phyloP scores from a whole-genome alignment of 2,113 vertebrate genomes.

The Sprattus sprattus region DNA sequence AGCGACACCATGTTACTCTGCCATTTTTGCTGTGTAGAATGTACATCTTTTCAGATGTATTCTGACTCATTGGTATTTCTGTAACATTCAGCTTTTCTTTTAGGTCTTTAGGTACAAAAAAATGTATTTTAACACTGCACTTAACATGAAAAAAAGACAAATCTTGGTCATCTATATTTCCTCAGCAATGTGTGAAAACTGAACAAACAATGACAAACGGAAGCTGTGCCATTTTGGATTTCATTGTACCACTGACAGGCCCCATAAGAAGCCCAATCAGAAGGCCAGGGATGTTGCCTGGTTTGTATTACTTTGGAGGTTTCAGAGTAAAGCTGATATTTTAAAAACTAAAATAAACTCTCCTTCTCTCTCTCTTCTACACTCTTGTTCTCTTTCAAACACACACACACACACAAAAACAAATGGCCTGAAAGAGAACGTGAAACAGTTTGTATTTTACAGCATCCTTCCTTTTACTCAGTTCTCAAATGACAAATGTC shows the following conservation, averaged over 20 bases:
- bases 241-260: not conserved
- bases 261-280: not conserved
- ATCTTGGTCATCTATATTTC: no score
- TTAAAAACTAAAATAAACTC: not conserved
- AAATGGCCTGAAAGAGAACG: not conserved
- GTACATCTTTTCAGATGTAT: not conserved
- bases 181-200: no score
- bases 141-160: not conserved
- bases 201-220: not conserved
- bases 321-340: not conserved
- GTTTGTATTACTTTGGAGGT: not conserved
- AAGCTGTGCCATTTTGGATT: not conserved
- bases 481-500: constrained; percentile 28
- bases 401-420: not conserved
- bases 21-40: not conserved
- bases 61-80: not conserved
- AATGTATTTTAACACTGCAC: no score
- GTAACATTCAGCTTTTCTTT: not conserved
- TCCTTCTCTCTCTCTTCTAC: no score
- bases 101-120: no score
- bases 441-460: not conserved
- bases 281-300: not conserved
- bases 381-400: not conserved
- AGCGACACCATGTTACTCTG: not conserved
- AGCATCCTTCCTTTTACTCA: not conserved